Percentiles rank a stretch among this genome's conserved stretches.
Evolutionary conservation across 2,113 vertebrate species (phyloP).

Genomic region (Cebidichthys violaceus): DNA sequence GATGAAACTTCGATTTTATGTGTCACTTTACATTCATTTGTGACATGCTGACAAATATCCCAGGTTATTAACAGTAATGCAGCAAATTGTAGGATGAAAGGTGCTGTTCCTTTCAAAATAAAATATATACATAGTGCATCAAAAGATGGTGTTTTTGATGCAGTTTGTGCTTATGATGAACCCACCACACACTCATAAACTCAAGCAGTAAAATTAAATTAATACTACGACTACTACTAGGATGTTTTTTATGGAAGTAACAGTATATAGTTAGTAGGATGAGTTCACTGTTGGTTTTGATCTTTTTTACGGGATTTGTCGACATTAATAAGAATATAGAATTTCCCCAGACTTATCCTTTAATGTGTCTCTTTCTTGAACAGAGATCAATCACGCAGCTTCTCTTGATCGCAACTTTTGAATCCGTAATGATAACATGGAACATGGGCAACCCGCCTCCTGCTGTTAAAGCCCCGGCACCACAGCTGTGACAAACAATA

Average conservation of each 20-base stretch:
- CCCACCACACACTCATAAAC: not conserved
- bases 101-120: not conserved
- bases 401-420: slow-evolving; percentile 5
- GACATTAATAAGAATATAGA: not conserved
- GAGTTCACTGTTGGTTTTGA: not conserved
- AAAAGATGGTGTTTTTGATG: not conserved
- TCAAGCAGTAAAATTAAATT: not conserved
- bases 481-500: slow-evolving; percentile 8
- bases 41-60: not conserved
- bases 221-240: not conserved
- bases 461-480: not conserved
- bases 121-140: not conserved
- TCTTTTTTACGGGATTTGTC: not conserved
- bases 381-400: not conserved
- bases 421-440: not conserved
- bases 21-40: not conserved
- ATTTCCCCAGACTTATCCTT: not conserved
- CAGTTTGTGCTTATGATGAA: not conserved
- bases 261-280: not conserved
- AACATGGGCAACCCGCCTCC: not conserved
- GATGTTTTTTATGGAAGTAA: not conserved
- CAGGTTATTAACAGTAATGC: not conserved
- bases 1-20: not conserved
- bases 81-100: not conserved
- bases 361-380: not conserved